Conservation (phyloP, 2,113 vertebrate genomes). For the Leucoraja erinaceus region DNA sequence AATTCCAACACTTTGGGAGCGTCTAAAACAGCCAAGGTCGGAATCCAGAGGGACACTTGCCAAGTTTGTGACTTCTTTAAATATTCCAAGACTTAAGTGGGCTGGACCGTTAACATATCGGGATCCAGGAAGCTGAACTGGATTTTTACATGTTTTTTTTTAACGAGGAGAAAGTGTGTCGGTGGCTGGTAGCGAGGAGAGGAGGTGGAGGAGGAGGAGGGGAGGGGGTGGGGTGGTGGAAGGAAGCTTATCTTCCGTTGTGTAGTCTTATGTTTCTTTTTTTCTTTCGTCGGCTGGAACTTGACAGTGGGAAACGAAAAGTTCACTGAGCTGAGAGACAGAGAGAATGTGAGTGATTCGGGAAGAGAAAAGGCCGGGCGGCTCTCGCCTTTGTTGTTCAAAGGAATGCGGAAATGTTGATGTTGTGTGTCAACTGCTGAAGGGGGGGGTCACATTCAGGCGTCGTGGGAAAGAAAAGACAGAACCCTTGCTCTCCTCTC, state of each 20-base stretch:
- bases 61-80: constrained; percentile 6
- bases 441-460: constrained; percentile 95
- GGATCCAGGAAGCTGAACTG: neutral
- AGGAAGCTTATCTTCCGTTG: constrained; percentile 18
- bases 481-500: constrained; percentile 53
- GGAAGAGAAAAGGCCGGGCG: constrained; percentile 82
- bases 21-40: neutral
- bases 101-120: constrained; percentile 30
- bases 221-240: neutral
- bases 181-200: neutral
- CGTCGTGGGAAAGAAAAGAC: constrained; percentile 86
- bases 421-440: constrained; percentile 96
- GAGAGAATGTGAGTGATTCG: constrained; percentile 77
- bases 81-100: neutral
- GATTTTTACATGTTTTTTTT: neutral
- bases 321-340: constrained; percentile 70
- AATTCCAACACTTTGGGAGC: neutral
- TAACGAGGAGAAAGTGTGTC: constrained; percentile 8
- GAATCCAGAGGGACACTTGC: constrained; percentile 8
- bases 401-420: constrained; percentile 98
- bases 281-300: constrained; percentile 43
- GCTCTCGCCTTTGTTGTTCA: constrained; percentile 88
- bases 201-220: neutral
- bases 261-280: constrained; percentile 27
- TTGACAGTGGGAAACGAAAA: constrained; percentile 72